Percentiles rank a stretch among this genome's conserved stretches.
These are phyloP conservation scores for Ethmia dodecea DNA, from an alignment of 2,888 invertebrate genomes.

Conservation along the genomic window DNA sequence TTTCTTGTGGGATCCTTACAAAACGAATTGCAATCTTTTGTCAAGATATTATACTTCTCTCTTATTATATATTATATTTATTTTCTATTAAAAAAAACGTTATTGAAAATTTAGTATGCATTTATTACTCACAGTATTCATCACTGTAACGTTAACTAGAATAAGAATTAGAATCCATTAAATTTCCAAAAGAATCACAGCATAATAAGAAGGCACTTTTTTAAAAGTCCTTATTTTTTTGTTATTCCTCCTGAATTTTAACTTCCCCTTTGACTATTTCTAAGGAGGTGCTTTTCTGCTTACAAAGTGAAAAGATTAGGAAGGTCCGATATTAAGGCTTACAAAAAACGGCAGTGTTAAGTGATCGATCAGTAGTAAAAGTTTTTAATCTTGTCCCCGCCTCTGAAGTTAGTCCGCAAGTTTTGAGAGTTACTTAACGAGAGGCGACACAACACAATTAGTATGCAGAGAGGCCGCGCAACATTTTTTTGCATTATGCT, in stretches of 20 bases:
- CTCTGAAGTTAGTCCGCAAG: conserved; percentile 54
- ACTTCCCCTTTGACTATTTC: conserved; percentile 35
- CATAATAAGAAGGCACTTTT: conserved; percentile 50
- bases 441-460: conserved; percentile 72
- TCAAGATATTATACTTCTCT: no score
- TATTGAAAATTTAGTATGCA: conserved; percentile 38
- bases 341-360: conserved; percentile 51
- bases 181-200: conserved; percentile 46
- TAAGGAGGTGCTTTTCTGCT: conserved; percentile 18
- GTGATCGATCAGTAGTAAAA: conserved; percentile 67
- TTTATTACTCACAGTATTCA: conserved; percentile 40
- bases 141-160: conserved; percentile 49
- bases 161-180: conserved; percentile 68
- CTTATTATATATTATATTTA: no score
- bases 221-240: conserved; percentile 27
- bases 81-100: conserved; percentile 1
- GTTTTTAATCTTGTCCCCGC: conserved; percentile 67
- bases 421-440: conserved; percentile 53
- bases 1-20: no score
- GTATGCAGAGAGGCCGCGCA: conserved; percentile 66
- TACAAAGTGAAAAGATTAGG: conserved; percentile 36
- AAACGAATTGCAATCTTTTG: no score
- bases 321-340: conserved; percentile 46
- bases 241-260: conserved; percentile 24
- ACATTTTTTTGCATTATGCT: conserved; percentile 76